These are phyloP conservation scores for Meloidogyne exigua DNA, from an alignment of 1,140 invertebrate genomes.

Conservation along the genomic window DNA sequence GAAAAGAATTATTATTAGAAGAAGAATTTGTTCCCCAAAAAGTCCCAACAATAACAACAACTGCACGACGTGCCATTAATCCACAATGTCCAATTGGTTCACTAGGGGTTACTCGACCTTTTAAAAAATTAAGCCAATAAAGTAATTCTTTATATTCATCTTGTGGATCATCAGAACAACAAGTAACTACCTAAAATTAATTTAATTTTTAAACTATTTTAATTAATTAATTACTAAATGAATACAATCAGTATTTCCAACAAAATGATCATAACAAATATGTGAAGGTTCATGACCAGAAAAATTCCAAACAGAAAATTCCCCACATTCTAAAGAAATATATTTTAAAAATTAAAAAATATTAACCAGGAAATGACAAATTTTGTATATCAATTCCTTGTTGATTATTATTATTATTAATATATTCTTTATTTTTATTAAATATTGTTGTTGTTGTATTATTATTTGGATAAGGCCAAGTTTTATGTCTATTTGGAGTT, in stretches of 20 bases:
- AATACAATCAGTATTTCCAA: constrained; percentile 72
- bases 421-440: neutral
- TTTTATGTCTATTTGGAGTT: constrained; percentile 23
- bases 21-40: constrained; percentile 15
- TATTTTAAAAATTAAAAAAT: no score
- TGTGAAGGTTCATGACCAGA: constrained; percentile 79
- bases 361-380: constrained; percentile 65
- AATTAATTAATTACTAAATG: constrained; percentile 71
- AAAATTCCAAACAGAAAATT: constrained; percentile 78
- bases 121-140: constrained; percentile 79
- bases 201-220: neutral
- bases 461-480: constrained; percentile 18
- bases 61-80: constrained; percentile 64
- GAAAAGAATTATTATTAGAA: constrained; percentile 40
- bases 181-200: constrained; percentile 3
- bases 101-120: constrained; percentile 72
- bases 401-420: constrained; percentile 63
- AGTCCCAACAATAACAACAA: constrained; percentile 72
- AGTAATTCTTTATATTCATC: constrained; percentile 72
- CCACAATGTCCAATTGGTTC: constrained; percentile 72
- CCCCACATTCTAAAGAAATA: constrained; percentile 67
- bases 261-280: constrained; percentile 76
- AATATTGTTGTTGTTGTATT: neutral
- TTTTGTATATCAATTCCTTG: constrained; percentile 74
- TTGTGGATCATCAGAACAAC: constrained; percentile 70